phyloP scores from a whole-genome alignment of 1,140 invertebrate species.

The Cecropterus lyciades region DNA sequence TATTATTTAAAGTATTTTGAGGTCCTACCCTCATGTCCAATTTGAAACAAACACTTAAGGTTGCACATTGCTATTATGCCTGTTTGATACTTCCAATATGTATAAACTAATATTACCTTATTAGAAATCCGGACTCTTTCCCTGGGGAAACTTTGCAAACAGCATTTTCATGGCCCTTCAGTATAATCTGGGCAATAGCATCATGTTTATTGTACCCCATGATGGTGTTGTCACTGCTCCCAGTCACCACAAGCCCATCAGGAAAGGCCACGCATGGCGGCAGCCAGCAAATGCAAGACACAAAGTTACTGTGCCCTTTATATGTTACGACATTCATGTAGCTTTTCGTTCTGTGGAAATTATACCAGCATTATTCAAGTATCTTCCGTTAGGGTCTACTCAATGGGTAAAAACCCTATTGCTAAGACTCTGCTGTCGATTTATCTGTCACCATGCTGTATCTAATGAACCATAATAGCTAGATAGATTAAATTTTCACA shows the following conservation, averaged over 20 bases:
- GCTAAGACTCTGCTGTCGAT: too few species aligned
- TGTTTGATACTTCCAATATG: too few species aligned
- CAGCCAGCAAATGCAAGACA: conserved; percentile 91
- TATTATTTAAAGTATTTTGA: too few species aligned
- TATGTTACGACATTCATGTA: conserved; percentile 88
- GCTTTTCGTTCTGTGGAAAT: conserved; percentile 81
- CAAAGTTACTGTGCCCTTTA: conserved; percentile 94
- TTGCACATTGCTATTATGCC: too few species aligned
- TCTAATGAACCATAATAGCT: too few species aligned
- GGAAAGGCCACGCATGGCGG: conserved; percentile 88
- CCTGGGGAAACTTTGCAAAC: conserved; percentile 82
- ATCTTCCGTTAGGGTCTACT: too few species aligned
- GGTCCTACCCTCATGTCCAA: too few species aligned
- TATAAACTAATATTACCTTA: conserved; percentile 63
- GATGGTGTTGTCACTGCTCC: conserved; percentile 94
- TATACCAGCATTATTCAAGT: conserved; percentile 35
- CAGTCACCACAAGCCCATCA: conserved; percentile 93
- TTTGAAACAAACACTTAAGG: too few species aligned
- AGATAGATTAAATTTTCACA: too few species aligned
- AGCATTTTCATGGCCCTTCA: conserved; percentile 93
- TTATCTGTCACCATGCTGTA: too few species aligned
- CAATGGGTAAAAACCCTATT: too few species aligned
- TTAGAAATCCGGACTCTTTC: conserved; percentile 72
- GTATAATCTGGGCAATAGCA: conserved; percentile 85
- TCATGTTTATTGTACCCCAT: conserved; percentile 89